Conservation (phyloP, 2,888 invertebrate genomes). For the Aphrophora alni region DNA sequence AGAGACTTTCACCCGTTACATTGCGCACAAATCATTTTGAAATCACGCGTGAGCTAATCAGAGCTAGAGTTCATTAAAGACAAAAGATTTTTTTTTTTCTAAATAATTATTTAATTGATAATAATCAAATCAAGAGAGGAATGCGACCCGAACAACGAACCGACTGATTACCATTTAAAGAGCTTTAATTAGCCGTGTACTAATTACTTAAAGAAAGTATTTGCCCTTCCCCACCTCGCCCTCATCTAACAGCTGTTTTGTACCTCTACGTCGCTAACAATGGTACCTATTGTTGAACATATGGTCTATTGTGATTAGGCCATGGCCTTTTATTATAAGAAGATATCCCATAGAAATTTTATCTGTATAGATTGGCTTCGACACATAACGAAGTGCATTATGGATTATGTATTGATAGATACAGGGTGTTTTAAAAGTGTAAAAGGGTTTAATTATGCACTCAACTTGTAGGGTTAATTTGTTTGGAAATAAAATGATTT, state of each 20-base stretch:
- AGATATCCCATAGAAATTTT: neutral
- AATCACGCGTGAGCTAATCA: neutral
- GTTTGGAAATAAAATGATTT: too few species aligned
- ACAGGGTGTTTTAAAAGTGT: too few species aligned
- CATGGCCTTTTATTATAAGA: neutral
- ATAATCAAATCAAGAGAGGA: neutral
- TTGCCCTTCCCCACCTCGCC: neutral
- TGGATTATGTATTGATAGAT: neutral
- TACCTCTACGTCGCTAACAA: neutral
- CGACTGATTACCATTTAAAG: neutral
- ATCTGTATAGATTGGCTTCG: too few species aligned
- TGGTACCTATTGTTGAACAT: neutral
- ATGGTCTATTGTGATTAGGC: conserved; percentile 1
- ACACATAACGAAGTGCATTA: neutral
- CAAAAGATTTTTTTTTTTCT: neutral
- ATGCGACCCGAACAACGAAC: too few species aligned
- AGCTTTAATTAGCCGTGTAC: neutral
- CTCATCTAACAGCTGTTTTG: neutral
- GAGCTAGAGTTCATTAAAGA: neutral
- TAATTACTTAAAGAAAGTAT: neutral
- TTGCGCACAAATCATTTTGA: neutral
- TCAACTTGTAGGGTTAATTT: too few species aligned
- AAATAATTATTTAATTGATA: neutral
- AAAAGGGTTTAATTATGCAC: too few species aligned
- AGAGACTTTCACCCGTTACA: neutral